Evolutionary conservation across 2,888 invertebrate species (phyloP), one percentile per base, ranked within the genome.

Genomic region (Eudemis profundana): DNA sequence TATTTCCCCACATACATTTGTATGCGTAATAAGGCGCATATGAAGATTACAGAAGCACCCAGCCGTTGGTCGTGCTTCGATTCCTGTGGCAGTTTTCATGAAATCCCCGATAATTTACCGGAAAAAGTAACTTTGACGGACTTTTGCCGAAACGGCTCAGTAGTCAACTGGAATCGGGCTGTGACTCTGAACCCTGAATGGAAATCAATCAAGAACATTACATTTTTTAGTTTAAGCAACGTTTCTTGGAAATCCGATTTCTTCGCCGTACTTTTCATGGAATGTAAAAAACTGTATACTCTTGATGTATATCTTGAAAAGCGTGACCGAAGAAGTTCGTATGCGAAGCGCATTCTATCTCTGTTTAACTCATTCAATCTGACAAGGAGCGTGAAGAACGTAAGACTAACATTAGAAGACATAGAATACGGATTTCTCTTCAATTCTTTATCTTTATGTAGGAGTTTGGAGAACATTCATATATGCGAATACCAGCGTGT

Each of bases 31-130:
- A 68, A 70, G 15, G 53, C 67, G 1, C 71, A 70, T 57, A 76
- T 79, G 74, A 74, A 72, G 42, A 62, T 83, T 19, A 69, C 68
- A 0, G 71, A 77, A 15, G 66, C 78, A 1, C 68, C 72, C 0
- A 81, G 73, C 33, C 71, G 68, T 29, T 83, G 82, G 82, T 79
- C 71, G 40, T 81, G 81, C 46, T 75, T 83, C 23, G 82, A 83
- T 63, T 70, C 74, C 4, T 79, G 81, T 57, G 72, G 75, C 4
- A 75, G 75, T 2, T 78, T 81, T 21, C 76, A 79, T 21, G 66
- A 61, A 21, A 69, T 69, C 8, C 29, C 78, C 0, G 68, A 72
- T 1, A 67, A 75, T 57, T 63, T 77, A 36, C 79, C 81, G 27
- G 68, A 72, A 7, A 79, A 77, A 29, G 60, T 83, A 0, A 82